These are phyloP conservation scores for Acleris emargana DNA, from an alignment of 2,888 invertebrate species.

Conservation along the genomic window DNA sequence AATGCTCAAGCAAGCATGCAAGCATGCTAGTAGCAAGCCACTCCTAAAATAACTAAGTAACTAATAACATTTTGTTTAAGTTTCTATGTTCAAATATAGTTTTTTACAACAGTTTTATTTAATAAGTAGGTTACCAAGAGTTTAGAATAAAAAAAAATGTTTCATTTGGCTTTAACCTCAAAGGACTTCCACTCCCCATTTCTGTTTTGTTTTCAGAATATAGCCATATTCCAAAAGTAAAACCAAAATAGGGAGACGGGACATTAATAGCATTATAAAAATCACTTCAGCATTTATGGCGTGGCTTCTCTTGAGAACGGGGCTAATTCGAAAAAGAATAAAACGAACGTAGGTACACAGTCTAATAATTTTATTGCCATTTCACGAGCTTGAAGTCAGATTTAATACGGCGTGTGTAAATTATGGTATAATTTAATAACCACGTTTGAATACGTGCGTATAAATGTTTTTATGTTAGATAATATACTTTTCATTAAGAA, in stretches of 20 bases:
- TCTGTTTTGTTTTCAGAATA: too few relatives aligned
- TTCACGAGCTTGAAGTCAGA: conserved; percentile 74
- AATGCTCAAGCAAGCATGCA: too few relatives aligned
- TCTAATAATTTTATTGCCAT: conserved; percentile 77
- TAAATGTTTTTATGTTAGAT: conserved; percentile 78
- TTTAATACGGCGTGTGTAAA: conserved; percentile 77
- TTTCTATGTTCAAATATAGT: too few relatives aligned
- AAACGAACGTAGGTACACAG: conserved; percentile 60
- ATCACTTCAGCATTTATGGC: conserved; percentile 67
- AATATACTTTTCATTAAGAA: conserved; percentile 79
- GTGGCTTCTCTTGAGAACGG: conserved; percentile 47
- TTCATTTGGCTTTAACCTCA: too few relatives aligned
- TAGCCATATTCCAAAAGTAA: not conserved
- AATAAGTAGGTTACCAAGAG: too few relatives aligned
- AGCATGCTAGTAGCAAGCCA: too few relatives aligned
- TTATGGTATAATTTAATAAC: conserved; percentile 82
- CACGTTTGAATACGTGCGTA: conserved; percentile 69
- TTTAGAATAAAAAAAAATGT: too few relatives aligned
- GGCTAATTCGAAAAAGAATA: conserved; percentile 61
- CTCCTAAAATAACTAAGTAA: too few relatives aligned
- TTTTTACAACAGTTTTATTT: too few relatives aligned
- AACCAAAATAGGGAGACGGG: conserved; percentile 45
- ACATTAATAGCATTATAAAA: conserved; percentile 68
- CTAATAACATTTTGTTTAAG: too few relatives aligned
- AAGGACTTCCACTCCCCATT: too few relatives aligned